phyloP scores from a whole-genome alignment of 2,797 vertebrate genomes.

The Babyrousa celebensis region DNA sequence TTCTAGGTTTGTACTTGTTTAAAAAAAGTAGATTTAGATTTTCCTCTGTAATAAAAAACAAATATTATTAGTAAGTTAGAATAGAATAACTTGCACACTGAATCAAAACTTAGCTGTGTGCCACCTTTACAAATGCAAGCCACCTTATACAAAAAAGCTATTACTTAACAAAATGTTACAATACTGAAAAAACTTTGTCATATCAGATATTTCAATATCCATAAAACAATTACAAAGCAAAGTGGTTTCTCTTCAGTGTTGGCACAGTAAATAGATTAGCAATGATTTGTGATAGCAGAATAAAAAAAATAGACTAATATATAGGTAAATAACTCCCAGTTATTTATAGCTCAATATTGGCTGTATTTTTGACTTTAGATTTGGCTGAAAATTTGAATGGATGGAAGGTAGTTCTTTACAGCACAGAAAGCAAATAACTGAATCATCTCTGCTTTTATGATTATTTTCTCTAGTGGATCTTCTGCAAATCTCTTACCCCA shows the following conservation, averaged over 20 bases:
- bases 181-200: constrained; percentile 14
- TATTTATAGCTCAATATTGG: neutral
- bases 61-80: neutral
- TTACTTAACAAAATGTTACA: constrained; percentile 22
- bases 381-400: neutral
- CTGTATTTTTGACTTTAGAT: neutral
- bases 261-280: neutral
- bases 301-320: constrained; percentile 39
- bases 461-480: neutral
- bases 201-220: constrained; percentile 51
- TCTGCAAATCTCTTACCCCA: neutral
- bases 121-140: neutral
- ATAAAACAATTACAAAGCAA: constrained; percentile 8
- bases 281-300: constrained; percentile 49
- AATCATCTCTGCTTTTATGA: neutral
- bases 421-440: neutral
- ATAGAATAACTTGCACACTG: neutral
- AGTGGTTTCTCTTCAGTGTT: neutral
- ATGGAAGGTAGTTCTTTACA: neutral
- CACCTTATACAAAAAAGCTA: neutral
- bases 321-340: constrained; percentile 16
- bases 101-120: neutral
- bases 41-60: neutral
- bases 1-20: neutral
- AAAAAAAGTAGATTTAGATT: constrained; percentile 30